Evolutionary conservation across 2,797 vertebrate species (phyloP), one percentile per base, ranked within the genome.

Genomic region (Pseudochaenichthys georgianus): DNA sequence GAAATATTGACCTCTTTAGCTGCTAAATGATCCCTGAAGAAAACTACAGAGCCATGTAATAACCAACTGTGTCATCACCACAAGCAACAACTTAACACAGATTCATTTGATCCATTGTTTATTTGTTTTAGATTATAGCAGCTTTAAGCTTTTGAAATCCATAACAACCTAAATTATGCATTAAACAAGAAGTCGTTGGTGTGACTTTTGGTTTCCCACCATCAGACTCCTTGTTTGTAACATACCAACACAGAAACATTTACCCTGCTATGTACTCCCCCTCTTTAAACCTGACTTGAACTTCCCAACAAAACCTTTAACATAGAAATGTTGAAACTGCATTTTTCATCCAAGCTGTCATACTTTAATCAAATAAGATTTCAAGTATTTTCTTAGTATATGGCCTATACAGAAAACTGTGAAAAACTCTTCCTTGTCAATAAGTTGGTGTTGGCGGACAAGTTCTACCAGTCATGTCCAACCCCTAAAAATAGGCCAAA

Each of bases 401-500:
- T 19, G 6, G 1, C 3, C 28, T 11, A 19, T 28, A 3, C 45
- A 62, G 64, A 28, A 77, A 60, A 60, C 53, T 3, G 62, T 66
- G 62, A 67, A 19, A 73, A 83, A 81, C 54, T 13, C 41, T 46
- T 73, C 31, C 54, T n/a, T 58, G 66, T 81, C 83, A 81, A 70
- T 83, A 68, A 67, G 60, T 55, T 80, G 58, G 55, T 82, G 74
- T 70, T 77, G 43, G 54, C 13, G 12, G 71, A 85, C 77, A 70
- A 71, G 81, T 79, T 86, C 80, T 86, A 73, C 78, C 67, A 87
- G 83, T 86, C 70, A 83, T 81, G 77, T 84, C 57, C 65, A 76
- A 77, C 80, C 69, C 83, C 92, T 94, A 95, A 91, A 95, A 93
- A 90, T 95, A 95, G 91, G 84, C 74, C 71, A 79, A 91, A 83